Base-by-base conservation (phyloP, 1,140 invertebrate genomes). In the Brachionus koreanus region DNA sequence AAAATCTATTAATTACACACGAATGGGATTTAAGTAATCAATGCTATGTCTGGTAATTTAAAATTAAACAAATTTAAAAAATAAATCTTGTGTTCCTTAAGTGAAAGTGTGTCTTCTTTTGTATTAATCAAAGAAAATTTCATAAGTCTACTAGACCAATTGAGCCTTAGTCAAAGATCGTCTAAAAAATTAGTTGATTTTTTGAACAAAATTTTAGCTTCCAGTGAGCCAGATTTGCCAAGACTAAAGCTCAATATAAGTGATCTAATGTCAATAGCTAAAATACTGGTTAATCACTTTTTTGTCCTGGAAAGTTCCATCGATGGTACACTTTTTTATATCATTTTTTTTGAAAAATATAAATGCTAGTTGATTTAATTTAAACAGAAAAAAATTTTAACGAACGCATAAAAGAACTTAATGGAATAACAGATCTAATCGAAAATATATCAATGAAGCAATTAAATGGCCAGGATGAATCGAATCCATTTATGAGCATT, bases 1-100 rank as follows among this genome's bases (percentile, higher is more conserved):
- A 46, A 9, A 74, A 74, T 46, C 43, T 74, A n/a, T 42, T 74
- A 3, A 43, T 25, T 23, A 12, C 43, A 12, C 12, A 74, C 12
- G 42, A 74, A 74, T 74, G 69, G 69, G 69, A 74, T 25, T 25
- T 46, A 12, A 23, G 25, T 5, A 74, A 46, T 74, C 69, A 74
- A 46, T 74, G 6, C 5, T 74, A 49, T 19, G 23, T 74, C 23
- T 43, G 12, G 69, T 74, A 74, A 39, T 37, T 69, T 67, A n/a
- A n/a, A n/a, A 29, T 33, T n/a, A 35, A 13, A 23, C 9, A 67
- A n/a, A 29, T 13, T n/a, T 67, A 29, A 12, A n/a, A n/a, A 35
- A 35, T 33, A 23, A n/a, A 35, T 33, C 13, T 13, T 13, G 33
- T 67, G 6, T 39, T 42, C n/a, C 25, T 10, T 43, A n/a, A 74